Conservation (phyloP, 2,888 invertebrate genomes). For the Lycia hirtaria region DNA sequence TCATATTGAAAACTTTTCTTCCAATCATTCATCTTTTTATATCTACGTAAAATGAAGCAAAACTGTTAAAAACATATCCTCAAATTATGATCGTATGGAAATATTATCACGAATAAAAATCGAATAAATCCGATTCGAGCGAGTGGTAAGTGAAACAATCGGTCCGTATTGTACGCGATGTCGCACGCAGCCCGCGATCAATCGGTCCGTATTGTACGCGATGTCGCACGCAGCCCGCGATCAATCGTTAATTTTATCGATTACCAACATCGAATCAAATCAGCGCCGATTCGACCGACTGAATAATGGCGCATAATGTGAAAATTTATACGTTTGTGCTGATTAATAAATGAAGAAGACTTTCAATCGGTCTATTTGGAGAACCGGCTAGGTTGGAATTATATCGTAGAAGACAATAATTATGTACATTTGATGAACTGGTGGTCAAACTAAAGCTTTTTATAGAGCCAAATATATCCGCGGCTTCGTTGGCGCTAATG, state of each 20-base stretch:
- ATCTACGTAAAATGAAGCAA: too few species aligned
- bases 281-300: constrained; percentile 1
- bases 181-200: constrained; percentile 14
- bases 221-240: constrained; percentile 12
- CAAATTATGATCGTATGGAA: background rate
- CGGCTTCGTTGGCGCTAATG: too few species aligned
- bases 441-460: too few species aligned
- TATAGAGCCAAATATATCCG: too few species aligned
- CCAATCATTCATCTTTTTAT: too few species aligned
- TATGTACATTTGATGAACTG: too few species aligned
- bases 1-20: too few species aligned
- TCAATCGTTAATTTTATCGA: constrained; percentile 27
- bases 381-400: too few species aligned
- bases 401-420: too few species aligned
- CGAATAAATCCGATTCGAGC: constrained; percentile 1
- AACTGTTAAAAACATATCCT: background rate
- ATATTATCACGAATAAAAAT: constrained; percentile 2
- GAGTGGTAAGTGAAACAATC: constrained; percentile 17
- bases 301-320: constrained; percentile 4
- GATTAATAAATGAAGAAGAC: too few species aligned
- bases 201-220: constrained; percentile 18
- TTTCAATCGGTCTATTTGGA: too few species aligned
- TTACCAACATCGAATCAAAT: constrained; percentile 16
- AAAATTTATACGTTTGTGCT: background rate
- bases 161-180: constrained; percentile 17